Conservation (phyloP, 2,113 vertebrate genomes). For the Hypomesus transpacificus region DNA sequence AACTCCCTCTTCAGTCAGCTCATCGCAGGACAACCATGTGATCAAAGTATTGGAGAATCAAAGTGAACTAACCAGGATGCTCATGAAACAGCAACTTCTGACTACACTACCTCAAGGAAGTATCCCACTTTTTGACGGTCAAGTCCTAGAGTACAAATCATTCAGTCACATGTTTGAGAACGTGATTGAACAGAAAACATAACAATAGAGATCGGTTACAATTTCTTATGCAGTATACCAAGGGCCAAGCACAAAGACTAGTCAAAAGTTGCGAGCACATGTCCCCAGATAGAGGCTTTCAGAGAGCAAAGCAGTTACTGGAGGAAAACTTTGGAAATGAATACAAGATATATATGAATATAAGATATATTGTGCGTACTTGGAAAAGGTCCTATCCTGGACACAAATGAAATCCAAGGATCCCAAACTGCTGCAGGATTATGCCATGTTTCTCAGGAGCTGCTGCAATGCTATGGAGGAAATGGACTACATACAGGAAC, state of each 20-base stretch:
- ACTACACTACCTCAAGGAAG: too few species aligned
- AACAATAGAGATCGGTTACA: not conserved
- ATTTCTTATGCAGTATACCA: not conserved
- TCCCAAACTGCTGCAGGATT: constrained; percentile 5
- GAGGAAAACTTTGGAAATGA: constrained; percentile 2
- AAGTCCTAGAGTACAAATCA: not conserved
- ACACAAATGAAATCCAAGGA: constrained; percentile 11
- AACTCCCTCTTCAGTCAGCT: too few species aligned
- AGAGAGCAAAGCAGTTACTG: not conserved
- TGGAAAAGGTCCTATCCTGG: constrained; percentile 16
- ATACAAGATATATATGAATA: too few species aligned
- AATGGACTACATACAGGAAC: constrained; percentile 8
- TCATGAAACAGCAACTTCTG: too few species aligned
- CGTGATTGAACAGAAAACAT: not conserved
- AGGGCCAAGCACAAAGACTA: not conserved
- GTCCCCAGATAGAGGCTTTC: not conserved
- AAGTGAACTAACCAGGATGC: too few species aligned
- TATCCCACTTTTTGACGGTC: too few species aligned
- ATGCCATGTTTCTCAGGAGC: constrained; percentile 5
- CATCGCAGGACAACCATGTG: too few species aligned
- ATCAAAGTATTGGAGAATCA: too few species aligned
- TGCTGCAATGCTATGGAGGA: constrained; percentile 17
- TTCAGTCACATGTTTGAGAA: not conserved
- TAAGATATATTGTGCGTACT: not conserved
- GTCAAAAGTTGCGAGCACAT: not conserved